Base-by-base conservation (phyloP, 2,888 invertebrate genomes). In the Pseudanteris insignis region DNA sequence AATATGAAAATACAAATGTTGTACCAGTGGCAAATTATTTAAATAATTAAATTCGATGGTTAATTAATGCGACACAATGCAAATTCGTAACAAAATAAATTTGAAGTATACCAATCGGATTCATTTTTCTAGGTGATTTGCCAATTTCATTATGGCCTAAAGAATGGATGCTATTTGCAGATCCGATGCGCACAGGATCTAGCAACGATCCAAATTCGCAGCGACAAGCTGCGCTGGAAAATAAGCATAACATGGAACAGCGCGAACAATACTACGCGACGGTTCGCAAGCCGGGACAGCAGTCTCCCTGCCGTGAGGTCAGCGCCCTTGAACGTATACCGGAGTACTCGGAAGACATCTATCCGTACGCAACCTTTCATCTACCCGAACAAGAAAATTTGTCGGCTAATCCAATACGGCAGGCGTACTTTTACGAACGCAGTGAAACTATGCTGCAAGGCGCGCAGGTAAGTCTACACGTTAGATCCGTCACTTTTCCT, bases 341-440 rank as follows among this genome's bases (percentile, higher is more conserved):
- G 59, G 85, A 85, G 76, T 85, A 84, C 75, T 84, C 85, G 32
- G 85, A 85, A 76, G 85, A 86, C 70, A 85, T 85, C 72, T 85
- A 84, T 77, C 85, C 85, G 41, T 85, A 85, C 74, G 85, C 85
- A 44, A 85, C 85, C 63, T 85, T 85, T 76, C 83, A 85, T 75
- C 79, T 85, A 67, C 83, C 83, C 64, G 84, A 84, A 73, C 83
- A 84, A 76, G 84, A 84, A 70, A 83, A 82, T 67, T 81, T 83
- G 67, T 81, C 83, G 18, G 81, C 81, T 18, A 84, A 83, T 68
- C 81, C 81, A 36, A 81, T 77, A 50, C 70, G 76, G 54, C 79
- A 77, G 65, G 81, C 78, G 24, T 78, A 73, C 62, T 74, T 78
- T 64, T 79, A 79, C 70, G 78, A 79, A 59, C 73, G 77, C 59